Base-by-base conservation (phyloP, 92 coral and sea anemone species). In the Diadumene lineata region DNA sequence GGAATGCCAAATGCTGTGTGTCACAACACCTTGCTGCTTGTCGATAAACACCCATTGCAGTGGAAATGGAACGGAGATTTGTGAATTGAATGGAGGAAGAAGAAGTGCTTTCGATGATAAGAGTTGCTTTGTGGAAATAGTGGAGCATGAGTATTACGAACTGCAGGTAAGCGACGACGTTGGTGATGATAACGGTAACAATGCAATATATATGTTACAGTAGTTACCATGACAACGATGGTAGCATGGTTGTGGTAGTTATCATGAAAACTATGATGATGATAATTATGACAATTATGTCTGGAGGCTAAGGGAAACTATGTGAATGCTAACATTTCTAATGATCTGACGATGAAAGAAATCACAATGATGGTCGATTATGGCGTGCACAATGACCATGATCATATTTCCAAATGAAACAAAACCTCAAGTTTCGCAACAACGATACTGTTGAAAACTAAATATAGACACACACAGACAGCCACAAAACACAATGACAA, bases 1-100 rank as follows among this genome's bases (percentile, higher is more conserved):
- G 22, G 29, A 68, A 11, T 68, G 73, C 29, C 73, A 68, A 23
- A 16, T 38, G 51, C 48, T 18, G 11, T 68, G 73, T 43, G 73
- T 30, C 6, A 31, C n/a, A 17, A 68, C 73, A 23, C 44, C 23
- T 21, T 25, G 24, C 29, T 68, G 73, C 30, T 34, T 68, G 18
- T 68, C 73, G 56, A 33, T 43, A 30, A 68, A 68, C 30, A 29
- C 51, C 0, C 44, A 68, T 43, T 46, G 70, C 23, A 23, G 22
- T 3, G 31, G 44, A 3, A 68, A 67, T 22, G 72, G 72, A 34
- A 34, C 72, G 23, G 57, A 67, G 2, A 1, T 67, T 43, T 67
- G 72, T 38, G 72, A 67, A 13, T 33, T 67, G 31, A 24, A 29
- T 15, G 43, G 31, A 24, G 51, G 51, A 43, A 38, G 56, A 33